A percentile compares a stretch with the other conserved stretches of the same genome.
Evolutionary conservation across 2,888 invertebrate species (phyloP).

Genomic region (Crocallis elinguaria): DNA sequence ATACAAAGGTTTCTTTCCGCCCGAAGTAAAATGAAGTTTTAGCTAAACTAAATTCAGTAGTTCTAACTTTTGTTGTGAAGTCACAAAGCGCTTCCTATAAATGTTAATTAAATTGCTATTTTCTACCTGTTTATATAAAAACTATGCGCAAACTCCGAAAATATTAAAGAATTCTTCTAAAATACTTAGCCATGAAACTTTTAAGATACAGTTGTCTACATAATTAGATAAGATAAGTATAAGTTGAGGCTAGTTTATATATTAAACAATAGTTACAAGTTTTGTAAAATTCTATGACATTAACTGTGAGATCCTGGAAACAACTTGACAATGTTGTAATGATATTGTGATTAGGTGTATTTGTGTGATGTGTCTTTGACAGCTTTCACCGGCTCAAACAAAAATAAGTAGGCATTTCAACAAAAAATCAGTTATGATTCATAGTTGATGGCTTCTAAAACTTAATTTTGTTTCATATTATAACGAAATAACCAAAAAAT

Average conservation of each 20-base stretch:
- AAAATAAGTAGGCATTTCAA: not conserved
- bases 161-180: not conserved
- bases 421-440: slow-evolving; percentile 14
- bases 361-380: no score
- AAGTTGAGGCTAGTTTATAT: no score
- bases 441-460: slow-evolving; percentile 29
- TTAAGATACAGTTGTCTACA: no score
- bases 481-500: slow-evolving; percentile 44
- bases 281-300: no score
- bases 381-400: no score
- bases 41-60: slow-evolving; percentile 22
- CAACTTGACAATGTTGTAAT: no score
- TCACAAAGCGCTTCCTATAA: slow-evolving; percentile 18
- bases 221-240: no score
- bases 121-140: slow-evolving; percentile 10
- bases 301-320: no score
- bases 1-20: slow-evolving; percentile 13
- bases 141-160: not conserved
- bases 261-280: no score
- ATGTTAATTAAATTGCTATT: slow-evolving; percentile 18
- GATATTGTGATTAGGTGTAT: no score
- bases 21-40: slow-evolving; percentile 11
- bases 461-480: slow-evolving; percentile 32
- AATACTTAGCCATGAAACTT: no score
- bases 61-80: slow-evolving; percentile 19